Base-by-base conservation (phyloP, 1,140 invertebrate species). In the Formica selysi region DNA sequence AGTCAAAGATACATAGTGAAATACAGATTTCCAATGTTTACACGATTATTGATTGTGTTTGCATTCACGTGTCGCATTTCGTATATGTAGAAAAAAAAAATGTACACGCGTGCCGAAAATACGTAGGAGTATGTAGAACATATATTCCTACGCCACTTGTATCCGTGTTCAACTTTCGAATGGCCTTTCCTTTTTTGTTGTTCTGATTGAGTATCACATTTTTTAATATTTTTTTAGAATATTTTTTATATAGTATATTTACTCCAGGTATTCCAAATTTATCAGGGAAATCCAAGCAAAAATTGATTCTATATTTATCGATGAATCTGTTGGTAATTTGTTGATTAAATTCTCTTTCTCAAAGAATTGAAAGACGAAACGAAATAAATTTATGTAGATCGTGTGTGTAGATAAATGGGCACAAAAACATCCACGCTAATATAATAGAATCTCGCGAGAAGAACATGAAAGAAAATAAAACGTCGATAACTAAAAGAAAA, bases 1-100 rank as follows among this genome's bases (percentile, higher is more conserved):
- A 48, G 78, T 57, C 19, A 48, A 68, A 76, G 54, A 62, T 59
- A 83, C 68, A 86, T 41, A 59, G 62, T 44, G 70, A 76, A 76
- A 86, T 48, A 65, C 44, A 44, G 76, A 76, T 54, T 38, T 36
- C 3, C 26, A 61, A 86, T 87, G 67, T 87, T 87, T 86, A 79
- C 84, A 29, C 22, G 36, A 79, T 67, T 59, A 16, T 44, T 48
- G 73, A 71, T 32, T 3, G 29, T 44, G 29, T 81, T 71, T 61
- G 36, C 54, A n/a, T 85, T 70, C 64, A 51, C 26, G 26, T 67
- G 71, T 70, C 26, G 22, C 22, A 13, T 67, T 71, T 87, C 32
- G 16, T n/a, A 13, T 10, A 22, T 13, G 7, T 71, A 13, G 61
- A 70, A 73, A 81, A 59, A 81, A 59, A 44, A 44, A 36, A 71